phyloP scores from a whole-genome alignment of 2,113 vertebrate genomes.

The Arizona elegans region DNA sequence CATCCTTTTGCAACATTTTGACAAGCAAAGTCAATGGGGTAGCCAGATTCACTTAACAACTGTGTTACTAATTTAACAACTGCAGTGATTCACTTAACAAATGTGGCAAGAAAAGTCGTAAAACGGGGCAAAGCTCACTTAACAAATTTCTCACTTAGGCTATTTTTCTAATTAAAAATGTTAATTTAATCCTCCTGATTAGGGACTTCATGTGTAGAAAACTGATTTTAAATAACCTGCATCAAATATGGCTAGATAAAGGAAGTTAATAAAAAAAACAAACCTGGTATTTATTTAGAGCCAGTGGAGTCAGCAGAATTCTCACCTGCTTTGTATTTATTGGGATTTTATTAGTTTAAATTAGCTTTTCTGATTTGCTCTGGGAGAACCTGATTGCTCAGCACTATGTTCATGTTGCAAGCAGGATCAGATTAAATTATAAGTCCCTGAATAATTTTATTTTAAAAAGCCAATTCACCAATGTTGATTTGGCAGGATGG shows the following conservation, averaged over 20 bases:
- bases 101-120: background rate
- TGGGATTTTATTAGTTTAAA: background rate
- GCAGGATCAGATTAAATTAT: background rate
- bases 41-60: background rate
- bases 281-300: background rate
- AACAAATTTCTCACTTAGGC: background rate
- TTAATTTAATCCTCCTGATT: background rate
- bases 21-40: background rate
- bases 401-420: background rate
- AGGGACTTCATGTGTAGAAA: background rate
- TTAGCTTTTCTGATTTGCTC: background rate
- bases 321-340: background rate
- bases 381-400: background rate
- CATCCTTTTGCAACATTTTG: background rate
- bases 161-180: background rate
- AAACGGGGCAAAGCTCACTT: background rate
- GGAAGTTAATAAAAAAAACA: background rate
- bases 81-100: background rate
- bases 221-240: background rate
- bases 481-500: background rate
- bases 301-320: background rate
- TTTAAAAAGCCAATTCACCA: background rate
- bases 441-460: background rate
- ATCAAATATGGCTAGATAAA: background rate
- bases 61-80: background rate